Evolutionary conservation across 2,113 vertebrate genomes (phyloP), one percentile per base, ranked within the genome.

Genomic region (Colossoma macropomum): DNA sequence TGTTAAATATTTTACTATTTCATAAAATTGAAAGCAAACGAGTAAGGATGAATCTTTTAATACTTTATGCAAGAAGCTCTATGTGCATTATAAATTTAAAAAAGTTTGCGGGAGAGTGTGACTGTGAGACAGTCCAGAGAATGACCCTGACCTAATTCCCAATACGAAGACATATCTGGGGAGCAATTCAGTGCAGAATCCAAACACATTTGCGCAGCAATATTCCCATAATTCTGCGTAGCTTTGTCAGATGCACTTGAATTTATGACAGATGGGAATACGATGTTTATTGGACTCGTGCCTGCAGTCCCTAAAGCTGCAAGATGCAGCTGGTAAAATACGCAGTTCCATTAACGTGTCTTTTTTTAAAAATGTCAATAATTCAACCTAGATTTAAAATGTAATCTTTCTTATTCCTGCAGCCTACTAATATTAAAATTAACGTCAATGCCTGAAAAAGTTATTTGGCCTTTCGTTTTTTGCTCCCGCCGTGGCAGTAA

Each of bases 91-190:
- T 50, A 62, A 62, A 50, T n/a, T 32, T n/a, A 25, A 52, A 21
- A 27, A 21, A 34, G 12, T 21, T 28, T 79, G 0, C 48, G 45
- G 2, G 13, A 30, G 52, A 50, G 52, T 62, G 34, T n/a, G 82
- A 68, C 63, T 65, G 70, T 81, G 84, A 87, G 75, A 83, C 60
- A 73, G 80, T 86, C 77, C 81, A 85, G 68, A 69, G 81, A 72
- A 38, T 75, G 79, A 78, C 73, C 81, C 59, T 75, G 75, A 83
- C 54, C 74, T 27, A 21, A 56, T 86, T 87, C 86, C 86, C 86
- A 85, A 76, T 79, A 65, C 63, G 28, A 68, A 27, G 34, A 28
- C 56, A 80, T 66, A 28, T 85, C 60, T 79, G 60, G 66, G 81
- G 81, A 88, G 62, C n/a, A 66, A 76, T 78, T 77, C 63, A 38